Conservation (phyloP, 2,797 vertebrate species). For the Hemitrygon akajei region DNA sequence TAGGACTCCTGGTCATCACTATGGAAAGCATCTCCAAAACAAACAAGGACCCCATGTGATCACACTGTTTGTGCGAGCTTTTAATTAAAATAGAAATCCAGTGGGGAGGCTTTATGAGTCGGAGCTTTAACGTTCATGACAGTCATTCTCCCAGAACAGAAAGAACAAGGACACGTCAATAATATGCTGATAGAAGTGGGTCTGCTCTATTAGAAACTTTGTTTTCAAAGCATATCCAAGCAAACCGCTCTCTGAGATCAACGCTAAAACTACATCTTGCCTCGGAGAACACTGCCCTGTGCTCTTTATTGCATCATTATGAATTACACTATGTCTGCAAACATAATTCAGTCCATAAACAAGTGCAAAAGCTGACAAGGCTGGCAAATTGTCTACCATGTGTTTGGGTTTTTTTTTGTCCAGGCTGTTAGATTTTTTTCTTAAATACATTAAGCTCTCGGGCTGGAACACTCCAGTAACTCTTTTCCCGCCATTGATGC, state of each 20-base stretch:
- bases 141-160: neutral
- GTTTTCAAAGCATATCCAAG: neutral
- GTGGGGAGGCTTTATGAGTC: neutral
- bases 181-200: neutral
- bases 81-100: neutral
- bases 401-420: neutral
- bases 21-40: constrained; percentile 16
- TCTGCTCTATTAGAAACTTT: constrained; percentile 5
- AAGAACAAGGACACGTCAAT: neutral
- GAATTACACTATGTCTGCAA: neutral
- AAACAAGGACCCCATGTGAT: constrained; percentile 21
- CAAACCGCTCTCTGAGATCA: neutral
- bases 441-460: neutral
- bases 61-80: neutral
- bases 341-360: constrained; percentile 4
- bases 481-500: neutral
- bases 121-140: neutral
- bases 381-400: constrained; percentile 2
- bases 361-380: neutral
- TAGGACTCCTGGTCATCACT: constrained; percentile 18
- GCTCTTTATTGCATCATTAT: constrained; percentile 1
- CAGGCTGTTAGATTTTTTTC: neutral
- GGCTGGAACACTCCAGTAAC: neutral
- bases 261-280: neutral
- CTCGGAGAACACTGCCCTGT: neutral